Evolutionary conservation across 2,888 invertebrate species (phyloP).

Genomic region (Xestia sexstrigata): DNA sequence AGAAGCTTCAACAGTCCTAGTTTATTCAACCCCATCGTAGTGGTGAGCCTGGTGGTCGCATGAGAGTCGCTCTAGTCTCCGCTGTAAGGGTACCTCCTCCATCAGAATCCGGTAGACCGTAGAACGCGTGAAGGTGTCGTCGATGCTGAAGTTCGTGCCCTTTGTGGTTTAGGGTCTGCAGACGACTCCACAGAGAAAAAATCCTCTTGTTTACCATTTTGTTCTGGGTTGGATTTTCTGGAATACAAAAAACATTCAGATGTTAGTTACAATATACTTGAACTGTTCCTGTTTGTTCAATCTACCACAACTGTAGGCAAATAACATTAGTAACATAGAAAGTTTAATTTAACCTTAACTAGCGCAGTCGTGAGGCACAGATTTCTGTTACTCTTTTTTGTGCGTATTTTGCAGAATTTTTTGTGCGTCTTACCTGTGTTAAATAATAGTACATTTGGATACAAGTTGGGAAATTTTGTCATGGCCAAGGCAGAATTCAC

Average conservation of each 20-base stretch:
- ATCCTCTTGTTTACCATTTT: conserved; percentile 83
- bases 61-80: conserved; percentile 83
- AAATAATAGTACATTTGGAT: neutral
- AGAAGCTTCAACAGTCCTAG: conserved; percentile 51
- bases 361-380: neutral
- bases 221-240: conserved; percentile 75
- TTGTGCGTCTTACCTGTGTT: neutral
- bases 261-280: neutral
- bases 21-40: conserved; percentile 85
- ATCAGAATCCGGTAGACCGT: conserved; percentile 81
- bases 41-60: conserved; percentile 88
- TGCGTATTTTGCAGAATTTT: neutral
- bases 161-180: conserved; percentile 85
- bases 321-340: neutral
- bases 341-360: neutral
- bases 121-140: conserved; percentile 84
- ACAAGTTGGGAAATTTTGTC: neutral
- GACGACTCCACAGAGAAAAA: conserved; percentile 87
- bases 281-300: neutral
- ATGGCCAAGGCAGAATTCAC: neutral
- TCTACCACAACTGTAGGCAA: neutral
- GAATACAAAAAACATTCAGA: conserved; percentile 42
- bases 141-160: conserved; percentile 86
- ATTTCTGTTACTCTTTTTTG: neutral
- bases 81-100: conserved; percentile 81